Evolutionary conservation across 1,140 invertebrate species (phyloP).

Genomic region (Lasioglossum albipes): DNA sequence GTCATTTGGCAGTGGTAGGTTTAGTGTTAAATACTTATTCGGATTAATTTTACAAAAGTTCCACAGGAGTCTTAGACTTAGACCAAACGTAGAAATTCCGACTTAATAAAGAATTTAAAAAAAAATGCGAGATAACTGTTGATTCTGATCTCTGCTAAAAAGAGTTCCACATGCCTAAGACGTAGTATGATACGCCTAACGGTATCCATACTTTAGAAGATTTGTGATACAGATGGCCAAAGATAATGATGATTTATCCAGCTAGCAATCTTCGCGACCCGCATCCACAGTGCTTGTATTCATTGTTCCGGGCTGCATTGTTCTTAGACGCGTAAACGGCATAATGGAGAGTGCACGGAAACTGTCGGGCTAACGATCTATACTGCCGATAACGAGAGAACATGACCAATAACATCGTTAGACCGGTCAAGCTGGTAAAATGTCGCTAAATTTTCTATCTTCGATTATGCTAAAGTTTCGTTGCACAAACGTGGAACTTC

Average conservation of each 20-base stretch:
- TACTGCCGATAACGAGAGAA: slow-evolving; percentile 36
- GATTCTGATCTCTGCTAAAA: no score
- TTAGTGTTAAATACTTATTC: no score
- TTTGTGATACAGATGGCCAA: slow-evolving; percentile 29
- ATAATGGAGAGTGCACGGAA: slow-evolving; percentile 48
- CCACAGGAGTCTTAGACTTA: no score
- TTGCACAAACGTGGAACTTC: not conserved
- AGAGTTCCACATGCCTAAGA: not conserved
- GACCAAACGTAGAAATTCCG: no score
- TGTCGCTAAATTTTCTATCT: not conserved
- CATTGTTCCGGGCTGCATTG: slow-evolving; percentile 10
- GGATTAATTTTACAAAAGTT: no score
- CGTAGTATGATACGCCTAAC: not conserved
- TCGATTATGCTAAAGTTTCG: not conserved
- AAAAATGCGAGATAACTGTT: no score
- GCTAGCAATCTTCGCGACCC: slow-evolving; percentile 43
- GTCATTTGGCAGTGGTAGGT: no score
- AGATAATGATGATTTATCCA: slow-evolving; percentile 49
- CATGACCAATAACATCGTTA: slow-evolving; percentile 37
- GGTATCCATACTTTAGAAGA: slow-evolving; percentile 27
- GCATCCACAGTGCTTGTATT: slow-evolving; percentile 6
- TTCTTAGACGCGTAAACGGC: slow-evolving; percentile 25
- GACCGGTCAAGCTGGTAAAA: slow-evolving; percentile 23
- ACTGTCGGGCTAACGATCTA: slow-evolving; percentile 42
- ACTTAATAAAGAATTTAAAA: no score